Base-by-base conservation (phyloP, 1,140 invertebrate genomes). In the Papilio glaucus region DNA sequence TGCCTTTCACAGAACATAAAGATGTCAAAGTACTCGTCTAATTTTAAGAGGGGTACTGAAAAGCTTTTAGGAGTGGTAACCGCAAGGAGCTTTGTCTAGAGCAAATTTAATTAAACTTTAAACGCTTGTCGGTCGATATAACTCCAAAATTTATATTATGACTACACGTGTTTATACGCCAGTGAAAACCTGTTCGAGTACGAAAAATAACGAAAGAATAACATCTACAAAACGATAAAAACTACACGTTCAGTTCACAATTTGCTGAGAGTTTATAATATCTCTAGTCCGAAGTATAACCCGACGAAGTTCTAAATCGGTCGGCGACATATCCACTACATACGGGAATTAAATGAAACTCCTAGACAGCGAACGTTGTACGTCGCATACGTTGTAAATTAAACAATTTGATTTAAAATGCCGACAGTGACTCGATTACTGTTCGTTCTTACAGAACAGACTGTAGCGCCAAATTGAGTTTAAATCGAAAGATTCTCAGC, bases 71-170 rank as follows among this genome's bases (percentile, higher is more conserved):
- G 21, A 57, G 18, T 26, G 12, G 5, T 24, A 57, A 57, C 49
- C 49, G 18, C 49, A 57, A 57, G 49, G 49, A 26, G 49, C 49
- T 57, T 57, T 57, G 49, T 57, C 9, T 26, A 4, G 1, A 24
- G 42, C 42, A 10, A 57, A 57, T 57, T 57, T 57, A 57, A 57
- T 57, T 26, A 57, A 57, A 21, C 49, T 26, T 24, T 57, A 12
- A 57, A 57, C 12, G 49, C 49, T 13, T 8, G 18, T 9, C 6
- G 18, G 7, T 10, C 8, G 24, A 24, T 57, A 12, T 18, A 18
- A 15, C 3, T 18, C 18, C n/a, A 4, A 45, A 45, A 42, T 18
- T 45, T 15, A 42, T 42, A 42, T 33, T 33, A 3, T 33, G 29
- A 6, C 29, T n/a, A n/a, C n/a, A n/a, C n/a, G n/a, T n/a, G n/a